These are phyloP conservation scores for Colaptes auratus DNA, from an alignment of 2,113 vertebrate species.

Conservation along the genomic window DNA sequence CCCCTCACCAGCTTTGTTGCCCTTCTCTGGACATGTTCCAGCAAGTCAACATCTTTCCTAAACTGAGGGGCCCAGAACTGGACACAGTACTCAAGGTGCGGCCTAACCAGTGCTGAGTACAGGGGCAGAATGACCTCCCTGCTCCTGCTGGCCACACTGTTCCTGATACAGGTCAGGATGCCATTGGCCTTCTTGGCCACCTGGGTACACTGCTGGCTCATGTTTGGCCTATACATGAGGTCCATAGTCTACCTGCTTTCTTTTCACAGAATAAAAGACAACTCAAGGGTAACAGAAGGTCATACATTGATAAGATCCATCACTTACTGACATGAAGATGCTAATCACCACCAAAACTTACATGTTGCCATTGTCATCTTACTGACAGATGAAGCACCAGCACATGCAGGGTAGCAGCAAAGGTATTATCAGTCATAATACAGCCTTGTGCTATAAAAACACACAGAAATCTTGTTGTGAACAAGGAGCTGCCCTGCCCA, in stretches of 20 bases:
- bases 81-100: too few relatives aligned
- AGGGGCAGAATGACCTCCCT: too few relatives aligned
- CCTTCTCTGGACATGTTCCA: too few relatives aligned
- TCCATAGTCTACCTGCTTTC: neutral
- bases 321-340: neutral
- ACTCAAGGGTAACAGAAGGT: neutral
- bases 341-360: neutral
- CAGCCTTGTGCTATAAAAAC: neutral
- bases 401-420: neutral
- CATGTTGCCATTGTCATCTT: rapidly evolving
- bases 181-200: too few relatives aligned
- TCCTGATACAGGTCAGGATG: too few relatives aligned
- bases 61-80: too few relatives aligned
- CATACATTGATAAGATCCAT: neutral
- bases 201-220: too few relatives aligned
- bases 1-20: too few relatives aligned
- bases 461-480: neutral
- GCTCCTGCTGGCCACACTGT: too few relatives aligned
- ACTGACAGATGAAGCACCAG: neutral
- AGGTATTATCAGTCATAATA: neutral
- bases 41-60: too few relatives aligned
- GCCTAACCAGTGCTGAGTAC: too few relatives aligned
- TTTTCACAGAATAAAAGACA: neutral
- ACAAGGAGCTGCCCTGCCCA: neutral
- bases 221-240: neutral